Evolutionary conservation across 2,888 invertebrate genomes (phyloP), one percentile per base, ranked within the genome.

Genomic region (Pegoplata infirma): DNA sequence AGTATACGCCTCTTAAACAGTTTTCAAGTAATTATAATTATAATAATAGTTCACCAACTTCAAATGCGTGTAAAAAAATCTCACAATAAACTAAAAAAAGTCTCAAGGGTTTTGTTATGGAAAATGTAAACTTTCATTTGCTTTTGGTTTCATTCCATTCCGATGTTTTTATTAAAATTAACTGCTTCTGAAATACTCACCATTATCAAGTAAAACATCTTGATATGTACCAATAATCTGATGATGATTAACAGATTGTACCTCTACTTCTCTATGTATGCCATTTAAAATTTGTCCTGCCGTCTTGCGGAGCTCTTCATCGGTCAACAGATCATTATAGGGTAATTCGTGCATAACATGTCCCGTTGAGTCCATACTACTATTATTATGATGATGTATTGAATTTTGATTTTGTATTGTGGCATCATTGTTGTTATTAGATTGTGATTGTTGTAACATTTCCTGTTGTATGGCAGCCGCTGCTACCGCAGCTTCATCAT

Each of bases 201-300:
- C 89, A 82, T 87, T 85, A 64, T 90, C 89, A 14, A 89, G 82
- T n/a, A 89, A 78, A 3, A 86, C 86, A 77, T 89, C 89, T 66
- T 90, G 90, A 80, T 88, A 89, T 44, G 88, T 89, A 74, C 86
- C 86, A 21, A 89, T 88, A 56, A 88, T 86, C 8, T 63, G 63
- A 25, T 59, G 59, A 21, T 72, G 76, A 81, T 90, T 88, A 5
- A 91, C 87, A 76, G 91, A 91, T 84, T 92, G 92, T 53, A 92
- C 92, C 83, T 92, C 92, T 6, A 92, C 92, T 69, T 92, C 91
- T 23, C 91, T 89, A 82, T 91, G 91, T 7, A 92, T 90, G 4
- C 92, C 92, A 78, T 91, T 92, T 25, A 92, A 87, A 67, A 92
- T 92, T 84, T 92, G 91, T 28, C 91, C 92, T 0, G 92, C 92